phyloP scores from a whole-genome alignment of 2,797 vertebrate species.

The Liasis olivaceus region DNA sequence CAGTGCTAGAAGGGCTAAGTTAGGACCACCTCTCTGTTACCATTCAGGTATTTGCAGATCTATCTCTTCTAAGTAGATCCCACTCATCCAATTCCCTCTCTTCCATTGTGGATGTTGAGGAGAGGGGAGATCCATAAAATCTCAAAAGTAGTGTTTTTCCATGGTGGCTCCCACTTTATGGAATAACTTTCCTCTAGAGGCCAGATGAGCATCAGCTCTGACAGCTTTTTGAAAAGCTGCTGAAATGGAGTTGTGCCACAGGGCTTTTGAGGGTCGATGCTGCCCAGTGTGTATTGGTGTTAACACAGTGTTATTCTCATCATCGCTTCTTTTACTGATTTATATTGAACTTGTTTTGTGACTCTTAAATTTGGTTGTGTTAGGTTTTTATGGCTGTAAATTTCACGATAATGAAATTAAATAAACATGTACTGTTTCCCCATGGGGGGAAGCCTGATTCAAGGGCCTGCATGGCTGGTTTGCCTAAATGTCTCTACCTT shows the following conservation, averaged over 20 bases:
- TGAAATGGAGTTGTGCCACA: not conserved
- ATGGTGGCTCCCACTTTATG: not conserved
- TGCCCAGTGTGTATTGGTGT: not conserved
- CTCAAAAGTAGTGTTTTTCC: not conserved
- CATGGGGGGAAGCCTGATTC: not conserved
- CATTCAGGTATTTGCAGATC: not conserved
- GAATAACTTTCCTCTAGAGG: not conserved
- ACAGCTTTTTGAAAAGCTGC: not conserved
- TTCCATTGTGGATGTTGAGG: not conserved
- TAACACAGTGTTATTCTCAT: not conserved
- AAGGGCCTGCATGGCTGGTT: not conserved
- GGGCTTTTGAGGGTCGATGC: not conserved
- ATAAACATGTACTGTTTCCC: not conserved
- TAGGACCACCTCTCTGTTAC: not conserved
- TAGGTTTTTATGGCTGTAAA: not conserved
- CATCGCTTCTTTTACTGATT: not conserved
- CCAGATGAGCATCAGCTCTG: not conserved
- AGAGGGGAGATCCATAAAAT: not conserved
- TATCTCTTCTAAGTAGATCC: not conserved
- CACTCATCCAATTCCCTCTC: not conserved
- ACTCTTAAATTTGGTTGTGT: not conserved
- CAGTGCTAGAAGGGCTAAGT: not conserved
- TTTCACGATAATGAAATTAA: not conserved
- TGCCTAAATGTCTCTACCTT: not conserved
- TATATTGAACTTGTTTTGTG: not conserved